Percentiles rank a stretch among this genome's conserved stretches.
Evolutionary conservation across 2,888 invertebrate genomes (phyloP).

Genomic region (Strigamia maritima): DNA sequence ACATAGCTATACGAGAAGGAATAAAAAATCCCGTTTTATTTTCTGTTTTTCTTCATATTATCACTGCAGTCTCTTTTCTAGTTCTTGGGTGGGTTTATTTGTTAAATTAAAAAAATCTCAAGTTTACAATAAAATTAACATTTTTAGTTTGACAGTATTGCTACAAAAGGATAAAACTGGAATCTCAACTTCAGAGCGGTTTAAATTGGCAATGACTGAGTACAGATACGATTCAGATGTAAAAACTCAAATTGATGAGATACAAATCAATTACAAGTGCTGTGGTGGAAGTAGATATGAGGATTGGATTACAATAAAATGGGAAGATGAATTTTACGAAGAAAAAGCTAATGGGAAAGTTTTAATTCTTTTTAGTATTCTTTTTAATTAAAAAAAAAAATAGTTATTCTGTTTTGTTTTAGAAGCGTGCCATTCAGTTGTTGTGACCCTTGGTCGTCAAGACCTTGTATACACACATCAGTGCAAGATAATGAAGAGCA

Average conservation of each 20-base stretch:
- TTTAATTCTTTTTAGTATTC: no score
- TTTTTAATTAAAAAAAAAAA: no score
- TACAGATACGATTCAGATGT: slow-evolving; percentile 6
- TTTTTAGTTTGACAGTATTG: neutral
- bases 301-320: slow-evolving; percentile 24
- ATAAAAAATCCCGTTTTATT: neutral
- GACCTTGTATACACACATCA: slow-evolving; percentile 21
- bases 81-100: neutral
- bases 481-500: neutral
- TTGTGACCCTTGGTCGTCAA: neutral
- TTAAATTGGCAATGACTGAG: neutral
- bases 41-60: neutral
- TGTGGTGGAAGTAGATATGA: slow-evolving; percentile 3
- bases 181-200: neutral
- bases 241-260: slow-evolving; percentile 30
- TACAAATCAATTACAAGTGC: slow-evolving; percentile 1
- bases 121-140: neutral
- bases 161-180: neutral
- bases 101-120: neutral
- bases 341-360: neutral
- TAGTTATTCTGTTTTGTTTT: neutral
- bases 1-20: neutral
- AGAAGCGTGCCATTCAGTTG: slow-evolving; percentile 29
- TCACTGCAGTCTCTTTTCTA: neutral
- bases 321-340: slow-evolving; percentile 22